phyloP scores from a whole-genome alignment of 2,797 vertebrate genomes.

The Micromesistius poutassou region DNA sequence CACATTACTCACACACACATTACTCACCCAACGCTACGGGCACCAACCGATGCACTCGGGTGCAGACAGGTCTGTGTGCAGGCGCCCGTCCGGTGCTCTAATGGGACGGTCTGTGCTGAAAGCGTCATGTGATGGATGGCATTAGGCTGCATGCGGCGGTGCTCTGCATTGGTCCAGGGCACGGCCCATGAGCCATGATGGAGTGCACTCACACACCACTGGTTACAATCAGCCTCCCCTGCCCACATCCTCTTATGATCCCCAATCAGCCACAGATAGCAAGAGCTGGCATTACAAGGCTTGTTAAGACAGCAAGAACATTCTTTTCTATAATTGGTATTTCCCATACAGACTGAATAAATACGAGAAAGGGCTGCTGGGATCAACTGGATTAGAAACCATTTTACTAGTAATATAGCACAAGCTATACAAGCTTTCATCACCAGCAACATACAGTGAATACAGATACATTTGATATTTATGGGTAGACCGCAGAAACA shows the following conservation, averaged over 20 bases:
- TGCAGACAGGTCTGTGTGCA: neutral
- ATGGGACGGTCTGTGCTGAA: conserved; percentile 13
- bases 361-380: neutral
- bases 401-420: neutral
- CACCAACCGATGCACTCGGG: neutral
- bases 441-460: neutral
- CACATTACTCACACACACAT: conserved; percentile 1
- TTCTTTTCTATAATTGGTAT: neutral
- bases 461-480: neutral
- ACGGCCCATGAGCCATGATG: conserved; percentile 17
- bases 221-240: conserved; percentile 54
- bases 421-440: neutral
- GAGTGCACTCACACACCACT: conserved; percentile 45
- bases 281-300: conserved; percentile 15
- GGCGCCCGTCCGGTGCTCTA: neutral
- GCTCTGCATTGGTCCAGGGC: neutral
- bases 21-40: conserved; percentile 3
- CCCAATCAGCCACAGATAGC: conserved; percentile 20
- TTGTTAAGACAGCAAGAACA: neutral
- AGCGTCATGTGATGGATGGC: conserved; percentile 27
- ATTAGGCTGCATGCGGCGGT: conserved; percentile 6
- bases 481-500: neutral
- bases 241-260: conserved; percentile 10
- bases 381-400: neutral
- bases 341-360: neutral